phyloP scores from a whole-genome alignment of 2,797 vertebrate species.

The Tamandua tetradactyla region DNA sequence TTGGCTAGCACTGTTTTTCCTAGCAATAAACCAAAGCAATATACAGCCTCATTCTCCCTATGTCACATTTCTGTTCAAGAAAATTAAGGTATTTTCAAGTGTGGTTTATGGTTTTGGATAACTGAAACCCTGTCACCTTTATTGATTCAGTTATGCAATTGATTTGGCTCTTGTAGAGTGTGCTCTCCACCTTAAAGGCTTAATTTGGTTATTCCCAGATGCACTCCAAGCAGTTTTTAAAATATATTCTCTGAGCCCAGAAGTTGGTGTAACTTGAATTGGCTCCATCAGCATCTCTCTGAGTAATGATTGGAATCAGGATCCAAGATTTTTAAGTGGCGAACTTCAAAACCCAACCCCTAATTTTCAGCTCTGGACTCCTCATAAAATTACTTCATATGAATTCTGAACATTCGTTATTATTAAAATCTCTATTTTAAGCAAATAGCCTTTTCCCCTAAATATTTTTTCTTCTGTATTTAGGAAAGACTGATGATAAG shows the following conservation, averaged over 20 bases:
- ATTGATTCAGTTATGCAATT: constrained; percentile 59
- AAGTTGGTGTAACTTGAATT: constrained; percentile 32
- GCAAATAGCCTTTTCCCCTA: background rate
- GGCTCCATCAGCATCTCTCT: background rate
- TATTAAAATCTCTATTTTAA: background rate
- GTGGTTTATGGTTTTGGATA: constrained; percentile 52
- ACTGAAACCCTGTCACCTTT: constrained; percentile 49
- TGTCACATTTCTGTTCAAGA: constrained; percentile 41
- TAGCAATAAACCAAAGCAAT: constrained; percentile 48
- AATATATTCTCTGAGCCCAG: constrained; percentile 56
- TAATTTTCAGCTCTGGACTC: background rate
- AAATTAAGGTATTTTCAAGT: constrained; percentile 46
- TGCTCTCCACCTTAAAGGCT: constrained; percentile 56
- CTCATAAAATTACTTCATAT: background rate
- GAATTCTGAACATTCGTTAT: constrained; percentile 42
- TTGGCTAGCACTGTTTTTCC: background rate
- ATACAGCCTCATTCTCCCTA: constrained; percentile 6
- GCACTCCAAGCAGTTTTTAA: constrained; percentile 59
- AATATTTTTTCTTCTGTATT: background rate
- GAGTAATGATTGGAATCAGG: background rate
- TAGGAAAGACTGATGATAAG: background rate
- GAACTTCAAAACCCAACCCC: background rate
- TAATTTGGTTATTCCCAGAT: constrained; percentile 61
- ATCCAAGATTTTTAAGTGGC: background rate
- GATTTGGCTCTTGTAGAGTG: constrained; percentile 50